Conservation (phyloP, 2,797 vertebrate species). For the Darevskia mixta region DNA sequence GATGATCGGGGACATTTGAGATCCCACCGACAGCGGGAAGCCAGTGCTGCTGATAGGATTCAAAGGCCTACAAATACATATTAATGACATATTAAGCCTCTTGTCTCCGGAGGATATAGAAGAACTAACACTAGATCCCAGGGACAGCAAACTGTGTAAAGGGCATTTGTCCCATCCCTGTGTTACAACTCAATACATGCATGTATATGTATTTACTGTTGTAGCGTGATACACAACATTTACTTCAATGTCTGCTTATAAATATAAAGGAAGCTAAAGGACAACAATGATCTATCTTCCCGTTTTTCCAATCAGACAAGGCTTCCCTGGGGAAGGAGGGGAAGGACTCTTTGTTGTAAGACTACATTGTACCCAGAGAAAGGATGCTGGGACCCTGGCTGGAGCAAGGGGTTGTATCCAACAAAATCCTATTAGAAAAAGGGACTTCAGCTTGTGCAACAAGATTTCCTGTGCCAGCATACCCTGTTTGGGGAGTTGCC, state of each 20-base stretch:
- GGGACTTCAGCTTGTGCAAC: no score
- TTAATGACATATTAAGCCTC: not conserved
- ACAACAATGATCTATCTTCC: not conserved
- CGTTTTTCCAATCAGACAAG: not conserved
- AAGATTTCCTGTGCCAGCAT: no score
- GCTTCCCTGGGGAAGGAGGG: no score
- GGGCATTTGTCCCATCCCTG: not conserved
- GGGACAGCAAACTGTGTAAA: not conserved
- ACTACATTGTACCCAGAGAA: not conserved
- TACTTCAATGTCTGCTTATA: not conserved
- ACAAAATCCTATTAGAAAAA: no score
- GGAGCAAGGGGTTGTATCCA: not conserved
- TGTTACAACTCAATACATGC: not conserved
- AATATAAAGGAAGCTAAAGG: not conserved
- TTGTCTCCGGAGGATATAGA: not conserved
- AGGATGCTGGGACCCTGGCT: not conserved
- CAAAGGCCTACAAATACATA: not conserved
- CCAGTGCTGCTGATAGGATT: not conserved
- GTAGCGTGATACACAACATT: no score
- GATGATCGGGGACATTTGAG: not conserved
- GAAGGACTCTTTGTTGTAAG: not conserved
- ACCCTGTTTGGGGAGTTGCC: no score
- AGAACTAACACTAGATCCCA: not conserved
- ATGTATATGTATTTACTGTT: not conserved
- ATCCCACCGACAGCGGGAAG: not conserved